These are phyloP conservation scores for Micromussa lordhowensis DNA, from an alignment of 92 coral and sea anemone species.

Conservation along the genomic window DNA sequence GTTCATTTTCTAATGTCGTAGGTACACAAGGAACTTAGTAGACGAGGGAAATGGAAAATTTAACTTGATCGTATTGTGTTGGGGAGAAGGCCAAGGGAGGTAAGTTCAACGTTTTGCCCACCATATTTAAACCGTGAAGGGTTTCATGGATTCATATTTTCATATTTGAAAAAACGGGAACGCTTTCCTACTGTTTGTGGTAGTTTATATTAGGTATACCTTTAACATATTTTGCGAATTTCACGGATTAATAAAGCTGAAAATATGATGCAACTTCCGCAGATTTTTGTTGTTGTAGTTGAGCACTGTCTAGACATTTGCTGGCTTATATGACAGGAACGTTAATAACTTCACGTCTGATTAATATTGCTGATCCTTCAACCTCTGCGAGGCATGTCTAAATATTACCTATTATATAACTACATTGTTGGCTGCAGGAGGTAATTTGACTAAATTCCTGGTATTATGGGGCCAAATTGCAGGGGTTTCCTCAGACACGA, in stretches of 20 bases:
- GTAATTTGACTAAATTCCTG: too few relatives aligned
- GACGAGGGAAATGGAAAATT: conserved; percentile 98
- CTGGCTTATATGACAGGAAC: too few relatives aligned
- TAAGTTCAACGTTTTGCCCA: conserved; percentile 2
- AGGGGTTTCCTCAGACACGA: too few relatives aligned
- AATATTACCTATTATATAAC: too few relatives aligned
- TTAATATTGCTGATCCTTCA: too few relatives aligned
- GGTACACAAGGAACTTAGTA: conserved; percentile 94
- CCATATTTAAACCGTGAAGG: not conserved
- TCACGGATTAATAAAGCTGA: not conserved
- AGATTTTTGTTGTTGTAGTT: not conserved
- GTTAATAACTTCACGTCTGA: too few relatives aligned
- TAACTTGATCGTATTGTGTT: conserved; percentile 90
- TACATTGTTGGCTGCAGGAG: too few relatives aligned
- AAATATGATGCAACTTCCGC: not conserved
- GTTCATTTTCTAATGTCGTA: conserved; percentile 3
- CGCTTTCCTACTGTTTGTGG: not conserved
- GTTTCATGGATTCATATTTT: not conserved
- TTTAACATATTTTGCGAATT: not conserved
- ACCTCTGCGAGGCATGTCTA: too few relatives aligned
- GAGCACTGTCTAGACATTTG: not conserved
- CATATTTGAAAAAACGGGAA: not conserved
- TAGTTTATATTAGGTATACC: too few relatives aligned
- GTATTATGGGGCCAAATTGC: too few relatives aligned
- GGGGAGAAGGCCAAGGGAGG: conserved; percentile 99